Evolutionary conservation across 2,888 invertebrate species (phyloP).

Genomic region (Biston betularia): DNA sequence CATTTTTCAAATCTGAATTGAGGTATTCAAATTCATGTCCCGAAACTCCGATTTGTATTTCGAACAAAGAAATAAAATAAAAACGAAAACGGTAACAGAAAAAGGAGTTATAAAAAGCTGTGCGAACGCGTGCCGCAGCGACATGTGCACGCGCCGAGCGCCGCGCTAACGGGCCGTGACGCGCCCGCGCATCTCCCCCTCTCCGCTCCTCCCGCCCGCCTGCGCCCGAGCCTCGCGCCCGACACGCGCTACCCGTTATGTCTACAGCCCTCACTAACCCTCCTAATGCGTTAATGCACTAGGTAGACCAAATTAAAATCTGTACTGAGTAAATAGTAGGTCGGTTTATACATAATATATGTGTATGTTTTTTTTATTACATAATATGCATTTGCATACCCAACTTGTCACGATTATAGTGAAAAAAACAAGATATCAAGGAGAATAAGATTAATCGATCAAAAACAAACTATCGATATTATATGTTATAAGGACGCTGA

Average conservation of each 20-base stretch:
- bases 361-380: too few relatives aligned
- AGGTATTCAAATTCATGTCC: slow-evolving; percentile 55
- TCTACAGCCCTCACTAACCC: slow-evolving; percentile 48
- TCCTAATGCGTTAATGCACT: slow-evolving; percentile 29
- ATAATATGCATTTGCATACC: too few relatives aligned
- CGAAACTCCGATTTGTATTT: slow-evolving; percentile 65
- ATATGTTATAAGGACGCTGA: too few relatives aligned
- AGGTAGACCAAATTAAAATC: not conserved
- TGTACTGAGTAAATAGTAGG: too few relatives aligned
- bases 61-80: slow-evolving; percentile 80
- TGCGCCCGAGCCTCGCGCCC: slow-evolving; percentile 46
- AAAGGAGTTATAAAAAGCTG: slow-evolving; percentile 75
- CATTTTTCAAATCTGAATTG: slow-evolving; percentile 16
- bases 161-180: slow-evolving; percentile 78
- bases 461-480: too few relatives aligned
- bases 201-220: slow-evolving; percentile 33
- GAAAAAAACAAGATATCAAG: too few relatives aligned
- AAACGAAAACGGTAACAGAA: slow-evolving; percentile 74
- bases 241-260: slow-evolving; percentile 77
- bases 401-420: too few relatives aligned
- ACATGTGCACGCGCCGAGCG: slow-evolving; percentile 80
- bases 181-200: slow-evolving; percentile 46
- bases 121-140: slow-evolving; percentile 82
- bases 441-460: too few relatives aligned
- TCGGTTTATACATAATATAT: too few relatives aligned